Conservation (phyloP, 2,113 vertebrate species). For the Clarias batrachus region DNA sequence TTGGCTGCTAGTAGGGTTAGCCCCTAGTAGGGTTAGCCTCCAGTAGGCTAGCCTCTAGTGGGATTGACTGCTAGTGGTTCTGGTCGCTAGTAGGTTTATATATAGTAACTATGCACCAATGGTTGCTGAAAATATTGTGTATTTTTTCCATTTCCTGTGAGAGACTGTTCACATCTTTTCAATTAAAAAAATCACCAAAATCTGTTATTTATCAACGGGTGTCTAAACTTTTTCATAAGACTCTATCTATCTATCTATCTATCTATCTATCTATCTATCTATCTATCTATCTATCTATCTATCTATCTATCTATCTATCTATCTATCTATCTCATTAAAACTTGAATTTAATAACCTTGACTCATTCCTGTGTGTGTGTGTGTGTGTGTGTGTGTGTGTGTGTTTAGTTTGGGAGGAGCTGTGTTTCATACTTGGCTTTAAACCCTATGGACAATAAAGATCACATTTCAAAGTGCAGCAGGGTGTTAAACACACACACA, state of each 20-base stretch:
- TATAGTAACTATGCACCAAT: too few relatives aligned
- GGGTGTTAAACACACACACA: constrained; percentile 72
- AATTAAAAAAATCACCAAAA: too few relatives aligned
- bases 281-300: not conserved
- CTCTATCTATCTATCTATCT: not conserved
- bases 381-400: constrained; percentile 68
- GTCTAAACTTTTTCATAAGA: too few relatives aligned
- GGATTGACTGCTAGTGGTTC: too few relatives aligned
- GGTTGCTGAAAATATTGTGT: too few relatives aligned
- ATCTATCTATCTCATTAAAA: not conserved
- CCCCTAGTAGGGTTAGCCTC: too few relatives aligned
- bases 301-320: not conserved
- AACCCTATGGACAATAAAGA: constrained; percentile 82
- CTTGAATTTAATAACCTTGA: not conserved
- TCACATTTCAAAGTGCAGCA: constrained; percentile 83
- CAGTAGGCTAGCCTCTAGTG: too few relatives aligned
- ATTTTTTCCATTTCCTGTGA: too few relatives aligned
- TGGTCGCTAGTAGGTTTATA: too few relatives aligned
- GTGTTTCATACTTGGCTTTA: constrained; percentile 79
- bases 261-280: not conserved
- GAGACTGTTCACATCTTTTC: too few relatives aligned
- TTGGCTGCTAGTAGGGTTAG: too few relatives aligned
- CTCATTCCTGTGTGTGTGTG: constrained; percentile 56
- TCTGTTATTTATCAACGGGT: too few relatives aligned
- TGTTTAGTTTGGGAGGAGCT: constrained; percentile 77